A percentile compares a stretch with the other conserved stretches of the same genome.
Conservation (phyloP, 23 tunicate genomes). For the Pegea sp. region DNA sequence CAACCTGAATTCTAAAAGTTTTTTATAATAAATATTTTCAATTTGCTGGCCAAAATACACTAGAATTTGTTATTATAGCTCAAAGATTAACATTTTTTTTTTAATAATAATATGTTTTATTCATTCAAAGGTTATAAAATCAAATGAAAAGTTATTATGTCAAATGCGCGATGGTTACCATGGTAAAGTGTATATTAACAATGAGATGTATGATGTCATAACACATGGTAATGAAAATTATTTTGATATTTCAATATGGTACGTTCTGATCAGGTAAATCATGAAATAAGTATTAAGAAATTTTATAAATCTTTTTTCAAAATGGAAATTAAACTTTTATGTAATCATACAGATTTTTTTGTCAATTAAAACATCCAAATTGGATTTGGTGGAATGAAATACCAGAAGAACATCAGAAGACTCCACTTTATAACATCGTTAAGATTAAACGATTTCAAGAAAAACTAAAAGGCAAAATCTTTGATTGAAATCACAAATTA, state of each 20-base stretch:
- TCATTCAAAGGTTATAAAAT: conserved; percentile 16
- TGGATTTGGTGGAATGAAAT: conserved; percentile 85
- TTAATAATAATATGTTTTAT: not conserved
- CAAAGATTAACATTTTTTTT: not conserved
- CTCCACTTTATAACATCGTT: conserved; percentile 62
- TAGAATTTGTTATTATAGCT: not conserved
- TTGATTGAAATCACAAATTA: not conserved
- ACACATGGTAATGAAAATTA: conserved; percentile 9
- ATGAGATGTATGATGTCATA: conserved; percentile 46
- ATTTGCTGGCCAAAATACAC: not conserved
- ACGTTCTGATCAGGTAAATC: conserved; percentile 26
- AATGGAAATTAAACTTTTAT: not conserved
- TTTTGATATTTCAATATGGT: conserved; percentile 29
- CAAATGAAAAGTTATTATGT: conserved; percentile 7
- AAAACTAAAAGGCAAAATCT: conserved; percentile 23
- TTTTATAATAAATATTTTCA: too few species aligned
- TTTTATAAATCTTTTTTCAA: not conserved
- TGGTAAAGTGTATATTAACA: conserved; percentile 2
- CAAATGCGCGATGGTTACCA: conserved; percentile 2
- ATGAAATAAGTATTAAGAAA: not conserved
- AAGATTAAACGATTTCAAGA: conserved; percentile 28
- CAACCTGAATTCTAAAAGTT: too few species aligned
- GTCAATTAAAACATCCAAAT: conserved; percentile 35
- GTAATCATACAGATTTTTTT: conserved; percentile 17
- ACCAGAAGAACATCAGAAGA: conserved; percentile 35